Conservation (phyloP, 2,113 vertebrate genomes). For the Poeciliopsis prolifica region DNA sequence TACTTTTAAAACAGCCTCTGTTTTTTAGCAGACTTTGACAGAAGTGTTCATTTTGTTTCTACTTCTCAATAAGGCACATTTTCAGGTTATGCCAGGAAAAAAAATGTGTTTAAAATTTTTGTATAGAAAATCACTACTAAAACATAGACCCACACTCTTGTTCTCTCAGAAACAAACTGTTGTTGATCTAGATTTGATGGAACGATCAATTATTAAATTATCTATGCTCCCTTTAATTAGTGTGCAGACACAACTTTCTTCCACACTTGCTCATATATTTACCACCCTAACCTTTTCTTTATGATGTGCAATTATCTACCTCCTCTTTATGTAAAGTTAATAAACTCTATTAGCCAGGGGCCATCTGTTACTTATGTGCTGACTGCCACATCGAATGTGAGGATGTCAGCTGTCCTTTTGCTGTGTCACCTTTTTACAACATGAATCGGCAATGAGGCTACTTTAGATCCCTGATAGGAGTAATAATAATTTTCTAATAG, state of each 20-base stretch:
- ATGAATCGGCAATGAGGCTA: constrained; percentile 34
- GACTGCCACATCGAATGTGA: not conserved
- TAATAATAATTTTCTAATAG: constrained; percentile 64
- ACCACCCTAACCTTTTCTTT: not conserved
- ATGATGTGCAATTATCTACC: not conserved
- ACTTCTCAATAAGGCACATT: not conserved
- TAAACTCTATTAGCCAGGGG: not conserved
- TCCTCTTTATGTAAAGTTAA: constrained; percentile 1
- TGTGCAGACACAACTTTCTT: not conserved
- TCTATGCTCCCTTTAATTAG: not conserved
- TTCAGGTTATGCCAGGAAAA: not conserved
- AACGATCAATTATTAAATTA: not conserved
- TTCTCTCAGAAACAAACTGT: not conserved
- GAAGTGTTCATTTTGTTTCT: not conserved
- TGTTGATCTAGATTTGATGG: not conserved
- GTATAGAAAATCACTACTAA: no score
- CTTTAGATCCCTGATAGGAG: constrained; percentile 32
- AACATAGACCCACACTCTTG: not conserved
- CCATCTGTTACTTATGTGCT: constrained; percentile 14
- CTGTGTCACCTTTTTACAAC: constrained; percentile 35
- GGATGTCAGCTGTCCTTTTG: constrained; percentile 25
- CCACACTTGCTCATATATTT: not conserved
- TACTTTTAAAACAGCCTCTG: constrained; percentile 8
- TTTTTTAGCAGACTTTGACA: not conserved
- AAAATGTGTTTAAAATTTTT: not conserved